A percentile compares a stretch with the other conserved stretches of the same genome.
These are phyloP conservation scores for Psophia crepitans DNA, from an alignment of 2,113 vertebrate genomes.

Conservation along the genomic window DNA sequence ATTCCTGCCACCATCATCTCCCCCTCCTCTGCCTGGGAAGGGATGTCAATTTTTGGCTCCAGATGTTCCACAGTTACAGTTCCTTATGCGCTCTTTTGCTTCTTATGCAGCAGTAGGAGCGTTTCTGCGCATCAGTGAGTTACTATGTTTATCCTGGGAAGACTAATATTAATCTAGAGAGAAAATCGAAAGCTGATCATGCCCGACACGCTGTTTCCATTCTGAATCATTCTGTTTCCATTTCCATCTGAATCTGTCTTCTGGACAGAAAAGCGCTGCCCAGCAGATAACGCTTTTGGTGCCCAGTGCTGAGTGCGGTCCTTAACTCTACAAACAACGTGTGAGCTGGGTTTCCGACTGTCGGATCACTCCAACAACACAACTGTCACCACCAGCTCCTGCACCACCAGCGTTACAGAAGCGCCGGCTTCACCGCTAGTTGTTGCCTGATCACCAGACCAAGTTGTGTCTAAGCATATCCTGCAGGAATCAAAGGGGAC, in stretches of 20 bases:
- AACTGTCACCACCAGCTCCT: not conserved
- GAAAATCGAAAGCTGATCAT: not conserved
- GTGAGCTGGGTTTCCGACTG: not conserved
- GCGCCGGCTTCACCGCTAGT: not conserved
- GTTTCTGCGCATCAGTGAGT: constrained; percentile 38
- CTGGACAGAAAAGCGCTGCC: not conserved
- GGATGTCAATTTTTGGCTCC: constrained; percentile 41
- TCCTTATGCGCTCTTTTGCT: not conserved
- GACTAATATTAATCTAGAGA: constrained; percentile 34
- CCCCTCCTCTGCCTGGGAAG: not conserved
- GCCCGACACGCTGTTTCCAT: not conserved
- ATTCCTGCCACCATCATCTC: not conserved
- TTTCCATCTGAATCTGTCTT: not conserved
- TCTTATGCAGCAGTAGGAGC: constrained; percentile 1
- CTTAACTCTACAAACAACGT: not conserved
- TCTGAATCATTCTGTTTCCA: not conserved
- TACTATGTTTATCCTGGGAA: constrained; percentile 58
- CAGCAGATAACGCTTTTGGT: not conserved
- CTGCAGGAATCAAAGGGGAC: not conserved
- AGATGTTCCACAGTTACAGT: constrained; percentile 15
- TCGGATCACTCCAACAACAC: not conserved
- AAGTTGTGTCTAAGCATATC: not conserved
- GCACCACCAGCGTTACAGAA: not conserved
- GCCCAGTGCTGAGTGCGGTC: not conserved
- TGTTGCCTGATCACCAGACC: not conserved